These are phyloP conservation scores for Amblyraja radiata DNA, from an alignment of 2,797 vertebrate genomes.

Conservation along the genomic window DNA sequence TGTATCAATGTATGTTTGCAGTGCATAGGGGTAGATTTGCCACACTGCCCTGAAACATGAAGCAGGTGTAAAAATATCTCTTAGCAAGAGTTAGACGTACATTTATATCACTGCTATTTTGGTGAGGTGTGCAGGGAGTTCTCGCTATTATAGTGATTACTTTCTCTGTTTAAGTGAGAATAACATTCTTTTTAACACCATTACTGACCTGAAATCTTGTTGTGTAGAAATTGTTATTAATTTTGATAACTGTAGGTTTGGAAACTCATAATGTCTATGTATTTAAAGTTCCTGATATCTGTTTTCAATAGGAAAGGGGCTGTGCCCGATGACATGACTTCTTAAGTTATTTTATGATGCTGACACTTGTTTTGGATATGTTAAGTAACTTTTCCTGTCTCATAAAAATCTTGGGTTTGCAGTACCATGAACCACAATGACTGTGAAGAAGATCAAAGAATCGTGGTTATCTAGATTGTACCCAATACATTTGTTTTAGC, in stretches of 20 bases:
- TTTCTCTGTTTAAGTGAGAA: background rate
- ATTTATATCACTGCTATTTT: background rate
- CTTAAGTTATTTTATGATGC: background rate
- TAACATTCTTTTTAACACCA: background rate
- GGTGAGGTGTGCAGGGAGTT: background rate
- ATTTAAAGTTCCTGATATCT: background rate
- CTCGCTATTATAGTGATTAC: background rate
- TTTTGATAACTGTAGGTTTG: background rate
- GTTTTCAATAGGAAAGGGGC: background rate
- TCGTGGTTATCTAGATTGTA: background rate
- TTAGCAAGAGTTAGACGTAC: background rate
- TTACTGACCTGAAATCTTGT: no score
- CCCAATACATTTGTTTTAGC: no score
- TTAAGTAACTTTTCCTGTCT: background rate
- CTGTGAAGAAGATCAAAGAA: background rate
- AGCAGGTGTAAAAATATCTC: background rate
- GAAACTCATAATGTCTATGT: background rate
- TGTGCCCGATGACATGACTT: background rate
- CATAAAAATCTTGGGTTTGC: background rate
- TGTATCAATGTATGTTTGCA: background rate
- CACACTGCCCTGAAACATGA: background rate
- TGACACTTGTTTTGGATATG: background rate
- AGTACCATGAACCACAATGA: background rate
- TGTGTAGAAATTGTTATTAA: background rate
- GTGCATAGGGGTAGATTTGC: background rate